Base-by-base conservation (phyloP, 2,113 vertebrate genomes). In the Malaclemys terrapin region DNA sequence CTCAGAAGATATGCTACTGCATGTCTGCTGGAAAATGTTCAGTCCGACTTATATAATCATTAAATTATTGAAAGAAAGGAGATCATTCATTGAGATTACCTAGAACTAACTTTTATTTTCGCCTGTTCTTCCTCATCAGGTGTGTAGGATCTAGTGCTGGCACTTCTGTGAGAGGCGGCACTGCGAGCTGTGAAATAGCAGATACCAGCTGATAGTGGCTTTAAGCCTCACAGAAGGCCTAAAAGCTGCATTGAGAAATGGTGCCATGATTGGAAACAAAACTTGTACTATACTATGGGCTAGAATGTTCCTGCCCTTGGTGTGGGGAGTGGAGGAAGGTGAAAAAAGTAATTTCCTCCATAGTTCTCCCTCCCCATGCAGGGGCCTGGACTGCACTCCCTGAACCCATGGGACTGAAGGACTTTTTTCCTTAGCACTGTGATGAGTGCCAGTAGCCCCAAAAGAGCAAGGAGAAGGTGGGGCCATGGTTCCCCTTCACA, bases 121-220 rank as follows among this genome's bases (percentile, higher is more conserved):
- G 1, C 78, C 11, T 80, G 79, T 87, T 88, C 65, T 69, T n/a
- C 35, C 50, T 89, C 57, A 47, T 5, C 82, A 29, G 76, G 54
- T 69, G 16, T 19, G 4, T 8, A 82, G 69, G 50, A 82, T 27
- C 35, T 4, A 10, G 31, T 52, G n/a, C 31, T 45, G 38, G 29
- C 0, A 0, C 56, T 62, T 53, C 42, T 1, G 31, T 72, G 31
- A 24, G 42, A 88, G 49, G 9, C 4, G 76, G 62, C 82, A 91
- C 7, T n/a, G 0, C 29, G 4, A 49, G 29, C 82, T 80, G 80
- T 8, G 27, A 5, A 1, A 3, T n/a, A 20, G 2, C 10, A 83
- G 76, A 27, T 42, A 17, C 10, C 38, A 42, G 2, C 1, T 93
- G 17, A 56, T 16, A 31, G 65, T 87, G 35, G 9, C 5, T 87